A percentile compares a stretch with the other conserved stretches of the same genome.
These are phyloP conservation scores for Palythoa caribaeorum DNA, from an alignment of 92 coral and sea anemone species.

Conservation along the genomic window DNA sequence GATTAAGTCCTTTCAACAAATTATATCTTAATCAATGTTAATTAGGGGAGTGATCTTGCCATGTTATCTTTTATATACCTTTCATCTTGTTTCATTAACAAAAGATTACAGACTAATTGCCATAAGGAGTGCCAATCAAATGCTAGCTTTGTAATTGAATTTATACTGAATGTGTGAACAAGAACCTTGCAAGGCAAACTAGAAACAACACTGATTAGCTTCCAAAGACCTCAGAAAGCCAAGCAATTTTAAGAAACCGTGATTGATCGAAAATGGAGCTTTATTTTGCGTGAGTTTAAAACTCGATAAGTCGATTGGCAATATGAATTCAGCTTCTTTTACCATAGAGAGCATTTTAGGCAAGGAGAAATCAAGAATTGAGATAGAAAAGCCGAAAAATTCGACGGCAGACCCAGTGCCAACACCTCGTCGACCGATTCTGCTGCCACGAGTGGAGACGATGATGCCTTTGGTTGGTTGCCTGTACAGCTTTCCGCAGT, in stretches of 20 bases:
- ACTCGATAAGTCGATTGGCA: conserved; percentile 1
- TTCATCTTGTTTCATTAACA: conserved; percentile 96
- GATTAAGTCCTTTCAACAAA: conserved; percentile 92
- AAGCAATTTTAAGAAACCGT: conserved; percentile 6
- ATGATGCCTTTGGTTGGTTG: conserved; percentile 59
- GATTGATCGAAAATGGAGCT: conserved; percentile 13
- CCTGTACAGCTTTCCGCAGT: conserved; percentile 55
- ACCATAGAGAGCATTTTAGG: conserved; percentile 79
- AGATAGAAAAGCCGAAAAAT: conserved; percentile 48
- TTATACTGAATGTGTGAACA: conserved; percentile 84
- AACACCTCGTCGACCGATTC: conserved; percentile 77
- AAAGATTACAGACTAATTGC: conserved; percentile 95
- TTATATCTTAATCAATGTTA: conserved; percentile 93
- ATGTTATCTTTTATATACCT: conserved; percentile 79
- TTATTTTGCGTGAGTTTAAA: not conserved
- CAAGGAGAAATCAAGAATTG: conserved; percentile 52
- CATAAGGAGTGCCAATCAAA: conserved; percentile 80
- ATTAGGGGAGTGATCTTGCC: conserved; percentile 90
- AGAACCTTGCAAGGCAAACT: conserved; percentile 63
- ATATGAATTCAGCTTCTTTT: conserved; percentile 81
- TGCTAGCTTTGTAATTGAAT: conserved; percentile 79
- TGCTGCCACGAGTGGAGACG: conserved; percentile 81
- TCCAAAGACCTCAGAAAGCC: conserved; percentile 42
- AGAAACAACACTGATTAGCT: conserved; percentile 44
- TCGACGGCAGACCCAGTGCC: conserved; percentile 17